Percentiles rank a stretch among this genome's conserved stretches.
phyloP scores from a whole-genome alignment of 2,797 vertebrate species.

The Orientallactaga sibirica region DNA sequence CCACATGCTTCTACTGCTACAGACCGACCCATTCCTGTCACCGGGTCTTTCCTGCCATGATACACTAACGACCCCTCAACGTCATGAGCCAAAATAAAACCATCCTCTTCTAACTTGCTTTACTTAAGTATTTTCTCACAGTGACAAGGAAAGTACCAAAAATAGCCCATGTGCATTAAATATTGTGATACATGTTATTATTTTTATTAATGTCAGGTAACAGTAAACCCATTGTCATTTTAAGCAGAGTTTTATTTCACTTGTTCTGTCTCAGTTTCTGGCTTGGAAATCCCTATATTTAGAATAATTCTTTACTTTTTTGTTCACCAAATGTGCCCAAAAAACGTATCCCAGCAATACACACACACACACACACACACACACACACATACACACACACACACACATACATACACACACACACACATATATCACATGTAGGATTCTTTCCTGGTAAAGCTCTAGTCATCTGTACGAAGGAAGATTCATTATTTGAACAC shows the following conservation, averaged over 20 bases:
- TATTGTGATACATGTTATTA: background rate
- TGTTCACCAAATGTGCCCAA: background rate
- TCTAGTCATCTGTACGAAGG: background rate
- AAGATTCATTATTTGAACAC: conserved; percentile 4
- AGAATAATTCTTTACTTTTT: conserved; percentile 26
- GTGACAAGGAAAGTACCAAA: background rate
- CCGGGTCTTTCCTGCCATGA: background rate
- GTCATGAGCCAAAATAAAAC: background rate
- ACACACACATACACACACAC: too few species aligned
- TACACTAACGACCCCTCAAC: background rate
- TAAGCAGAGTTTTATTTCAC: conserved; percentile 16
- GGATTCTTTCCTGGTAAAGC: background rate
- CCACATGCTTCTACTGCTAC: background rate
- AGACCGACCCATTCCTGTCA: background rate
- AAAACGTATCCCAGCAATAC: background rate
- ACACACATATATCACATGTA: background rate
- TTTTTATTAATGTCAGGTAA: conserved; percentile 37
- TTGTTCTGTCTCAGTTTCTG: background rate
- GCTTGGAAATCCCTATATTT: background rate
- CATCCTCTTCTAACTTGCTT: background rate
- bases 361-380: too few species aligned
- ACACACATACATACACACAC: too few species aligned
- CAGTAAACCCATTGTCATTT: background rate
- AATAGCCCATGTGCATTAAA: background rate
- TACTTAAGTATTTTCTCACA: background rate